These are phyloP conservation scores for Chrysemys picta DNA, from an alignment of 2,113 vertebrate genomes.

Conservation along the genomic window DNA sequence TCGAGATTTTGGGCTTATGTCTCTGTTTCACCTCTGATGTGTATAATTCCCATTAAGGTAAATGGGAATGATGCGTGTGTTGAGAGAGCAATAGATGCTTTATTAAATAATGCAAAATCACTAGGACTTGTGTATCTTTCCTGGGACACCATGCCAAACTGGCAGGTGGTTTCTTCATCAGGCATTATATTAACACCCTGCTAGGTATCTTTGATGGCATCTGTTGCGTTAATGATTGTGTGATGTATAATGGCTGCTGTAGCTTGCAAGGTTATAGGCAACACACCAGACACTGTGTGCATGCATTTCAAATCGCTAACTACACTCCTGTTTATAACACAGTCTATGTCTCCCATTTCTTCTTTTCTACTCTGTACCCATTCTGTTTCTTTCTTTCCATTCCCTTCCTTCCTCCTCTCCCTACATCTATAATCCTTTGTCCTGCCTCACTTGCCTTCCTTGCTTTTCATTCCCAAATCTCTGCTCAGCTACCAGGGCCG, in stretches of 20 bases:
- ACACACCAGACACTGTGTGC: constrained; percentile 21
- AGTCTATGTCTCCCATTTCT: not conserved
- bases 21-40: not conserved
- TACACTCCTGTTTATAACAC: not conserved
- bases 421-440: not conserved
- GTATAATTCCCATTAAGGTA: not conserved
- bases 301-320: not conserved
- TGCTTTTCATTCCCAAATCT: not conserved
- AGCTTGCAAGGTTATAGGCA: constrained; percentile 43
- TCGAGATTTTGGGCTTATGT: not conserved
- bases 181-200: constrained; percentile 56
- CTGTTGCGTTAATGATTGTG: constrained; percentile 26
- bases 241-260: constrained; percentile 30
- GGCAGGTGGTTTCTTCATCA: constrained; percentile 70
- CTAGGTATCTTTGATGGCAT: constrained; percentile 53
- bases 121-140: constrained; percentile 28
- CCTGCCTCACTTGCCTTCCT: not conserved
- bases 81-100: constrained; percentile 34
- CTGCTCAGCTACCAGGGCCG: too few species aligned
- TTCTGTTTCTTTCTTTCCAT: not conserved
- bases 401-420: not conserved
- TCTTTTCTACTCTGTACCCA: not conserved
- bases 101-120: constrained; percentile 32
- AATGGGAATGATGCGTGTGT: not conserved
- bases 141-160: constrained; percentile 47